phyloP scores from a whole-genome alignment of 1,140 invertebrate species.

The Helicorthomorpha holstii region DNA sequence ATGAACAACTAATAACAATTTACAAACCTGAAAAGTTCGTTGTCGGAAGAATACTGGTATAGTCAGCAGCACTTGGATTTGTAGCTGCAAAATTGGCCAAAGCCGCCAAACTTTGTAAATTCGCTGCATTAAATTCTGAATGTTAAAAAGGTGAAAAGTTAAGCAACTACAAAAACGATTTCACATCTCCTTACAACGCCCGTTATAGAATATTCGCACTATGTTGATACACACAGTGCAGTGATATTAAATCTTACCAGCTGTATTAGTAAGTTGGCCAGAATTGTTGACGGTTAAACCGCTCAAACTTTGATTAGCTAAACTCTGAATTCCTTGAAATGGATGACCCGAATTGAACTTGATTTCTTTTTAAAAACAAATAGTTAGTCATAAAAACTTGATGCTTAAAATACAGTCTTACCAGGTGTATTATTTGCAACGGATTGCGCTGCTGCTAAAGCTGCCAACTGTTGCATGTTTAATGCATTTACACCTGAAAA shows the following conservation, averaged over 20 bases:
- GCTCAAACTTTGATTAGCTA: slow-evolving; percentile 11
- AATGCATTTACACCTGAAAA: slow-evolving; percentile 22
- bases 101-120: slow-evolving; percentile 41
- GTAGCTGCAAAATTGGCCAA: slow-evolving; percentile 33
- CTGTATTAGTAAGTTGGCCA: slow-evolving; percentile 23
- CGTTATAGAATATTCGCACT: not conserved
- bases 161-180: not conserved
- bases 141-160: not conserved
- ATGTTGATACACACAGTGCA: not conserved
- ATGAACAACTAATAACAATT: too few species aligned
- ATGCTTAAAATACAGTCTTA: not conserved
- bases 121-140: slow-evolving; percentile 25
- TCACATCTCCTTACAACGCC: not conserved
- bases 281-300: slow-evolving; percentile 10
- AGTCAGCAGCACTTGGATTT: slow-evolving; percentile 24
- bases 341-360: not conserved
- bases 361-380: not conserved
- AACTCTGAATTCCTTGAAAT: slow-evolving; percentile 10
- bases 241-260: not conserved
- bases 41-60: not conserved
- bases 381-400: not conserved
- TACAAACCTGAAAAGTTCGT: not conserved
- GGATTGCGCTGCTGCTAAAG: slow-evolving; percentile 15
- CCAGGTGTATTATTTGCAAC: slow-evolving; percentile 11
- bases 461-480: slow-evolving; percentile 26